Evolutionary conservation across 2,113 vertebrate genomes (phyloP).

Genomic region (Tetrao urogallus): DNA sequence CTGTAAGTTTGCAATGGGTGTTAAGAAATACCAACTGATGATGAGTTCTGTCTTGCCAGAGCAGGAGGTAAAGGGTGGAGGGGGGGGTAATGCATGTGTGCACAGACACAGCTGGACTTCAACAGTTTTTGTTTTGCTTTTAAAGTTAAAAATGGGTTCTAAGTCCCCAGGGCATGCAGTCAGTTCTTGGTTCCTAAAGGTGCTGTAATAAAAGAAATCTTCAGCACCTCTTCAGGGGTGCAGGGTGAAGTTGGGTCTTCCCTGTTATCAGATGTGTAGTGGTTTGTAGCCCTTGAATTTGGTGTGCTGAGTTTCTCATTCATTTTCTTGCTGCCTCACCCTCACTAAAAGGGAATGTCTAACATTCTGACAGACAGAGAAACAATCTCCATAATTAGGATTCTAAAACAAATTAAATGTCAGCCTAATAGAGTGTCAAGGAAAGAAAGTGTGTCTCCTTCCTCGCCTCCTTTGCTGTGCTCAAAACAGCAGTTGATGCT

Average conservation of each 20-base stretch:
- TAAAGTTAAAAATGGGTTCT: not conserved
- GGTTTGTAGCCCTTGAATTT: not conserved
- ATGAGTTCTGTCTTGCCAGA: not conserved
- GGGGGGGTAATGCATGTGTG: fast-evolving
- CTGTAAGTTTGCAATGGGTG: not conserved
- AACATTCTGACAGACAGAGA: not conserved
- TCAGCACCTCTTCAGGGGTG: not conserved
- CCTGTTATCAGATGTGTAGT: not conserved
- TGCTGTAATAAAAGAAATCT: not conserved
- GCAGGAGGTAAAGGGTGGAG: not conserved
- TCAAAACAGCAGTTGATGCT: too few relatives aligned
- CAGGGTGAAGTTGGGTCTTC: not conserved
- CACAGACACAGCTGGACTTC: too few relatives aligned
- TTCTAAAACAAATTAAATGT: not conserved
- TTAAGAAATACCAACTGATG: not conserved
- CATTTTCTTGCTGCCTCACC: not conserved
- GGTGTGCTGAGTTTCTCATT: not conserved
- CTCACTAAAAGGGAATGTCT: too few relatives aligned
- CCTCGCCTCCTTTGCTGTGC: too few relatives aligned
- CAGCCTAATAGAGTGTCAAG: too few relatives aligned
- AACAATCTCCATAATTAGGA: not conserved
- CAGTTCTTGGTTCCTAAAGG: not conserved
- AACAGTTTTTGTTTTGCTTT: too few relatives aligned
- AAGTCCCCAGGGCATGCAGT: not conserved
- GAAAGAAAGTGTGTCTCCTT: too few relatives aligned